These are phyloP conservation scores for Coregonus sp. DNA, from an alignment of 2,797 vertebrate genomes.

Conservation along the genomic window DNA sequence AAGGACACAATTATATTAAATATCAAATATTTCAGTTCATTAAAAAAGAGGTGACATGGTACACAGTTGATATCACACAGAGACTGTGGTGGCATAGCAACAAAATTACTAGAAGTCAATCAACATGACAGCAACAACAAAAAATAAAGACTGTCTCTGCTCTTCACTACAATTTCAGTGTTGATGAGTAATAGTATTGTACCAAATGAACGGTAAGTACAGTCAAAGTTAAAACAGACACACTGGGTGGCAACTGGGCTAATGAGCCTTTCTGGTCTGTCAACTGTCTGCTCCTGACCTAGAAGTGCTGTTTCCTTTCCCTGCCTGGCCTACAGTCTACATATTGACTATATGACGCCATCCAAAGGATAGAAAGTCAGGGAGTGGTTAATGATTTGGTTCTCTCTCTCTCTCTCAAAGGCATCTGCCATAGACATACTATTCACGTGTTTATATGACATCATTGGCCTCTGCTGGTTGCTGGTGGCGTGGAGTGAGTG, in stretches of 20 bases:
- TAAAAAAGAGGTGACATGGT: neutral
- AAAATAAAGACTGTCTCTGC: neutral
- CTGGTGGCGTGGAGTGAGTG: conserved; percentile 26
- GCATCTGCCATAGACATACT: conserved; percentile 15
- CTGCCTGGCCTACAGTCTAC: conserved; percentile 34
- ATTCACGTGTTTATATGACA: too few relatives aligned
- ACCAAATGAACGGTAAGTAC: too few relatives aligned
- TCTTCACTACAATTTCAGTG: neutral
- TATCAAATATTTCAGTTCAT: neutral
- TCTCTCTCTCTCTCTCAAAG: conserved; percentile 22
- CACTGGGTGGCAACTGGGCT: conserved; percentile 13
- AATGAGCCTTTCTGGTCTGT: conserved; percentile 9
- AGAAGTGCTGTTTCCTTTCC: conserved; percentile 24
- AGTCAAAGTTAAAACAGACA: neutral
- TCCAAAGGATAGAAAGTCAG: conserved; percentile 34
- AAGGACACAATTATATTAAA: neutral
- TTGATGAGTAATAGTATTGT: neutral
- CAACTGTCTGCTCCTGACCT: conserved; percentile 30
- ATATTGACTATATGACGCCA: conserved; percentile 42
- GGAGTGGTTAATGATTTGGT: conserved; percentile 23
- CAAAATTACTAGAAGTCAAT: neutral
- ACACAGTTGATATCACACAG: neutral
- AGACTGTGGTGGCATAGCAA: too few relatives aligned
- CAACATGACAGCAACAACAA: neutral
- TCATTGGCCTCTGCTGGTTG: too few relatives aligned